Percentiles rank a stretch among this genome's conserved stretches.
Evolutionary conservation across 2,888 invertebrate species (phyloP).

Genomic region (Scrobipalpa costella): DNA sequence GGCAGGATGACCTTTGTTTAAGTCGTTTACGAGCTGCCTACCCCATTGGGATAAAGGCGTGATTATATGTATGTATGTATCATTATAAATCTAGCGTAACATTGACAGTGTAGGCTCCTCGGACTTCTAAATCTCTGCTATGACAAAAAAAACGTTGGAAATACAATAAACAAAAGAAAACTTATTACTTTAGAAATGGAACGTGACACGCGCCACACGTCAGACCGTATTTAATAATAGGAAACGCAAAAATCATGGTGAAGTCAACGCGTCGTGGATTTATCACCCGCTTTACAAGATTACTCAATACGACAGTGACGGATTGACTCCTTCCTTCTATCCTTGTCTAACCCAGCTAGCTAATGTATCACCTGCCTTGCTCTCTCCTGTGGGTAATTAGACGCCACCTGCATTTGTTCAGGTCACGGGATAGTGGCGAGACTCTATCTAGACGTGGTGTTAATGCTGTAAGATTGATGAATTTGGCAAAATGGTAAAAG

Average conservation of each 20-base stretch:
- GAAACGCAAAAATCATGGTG: slow-evolving; percentile 65
- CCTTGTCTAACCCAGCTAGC: slow-evolving; percentile 44
- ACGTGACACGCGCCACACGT: slow-evolving; percentile 51
- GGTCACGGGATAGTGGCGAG: slow-evolving; percentile 65
- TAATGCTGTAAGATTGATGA: slow-evolving; percentile 74
- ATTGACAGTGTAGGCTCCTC: neutral
- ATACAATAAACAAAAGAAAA: slow-evolving; percentile 14
- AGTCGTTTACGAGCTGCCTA: no score
- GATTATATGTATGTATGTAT: no score
- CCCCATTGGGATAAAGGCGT: no score
- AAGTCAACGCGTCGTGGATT: slow-evolving; percentile 63
- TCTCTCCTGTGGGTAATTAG: slow-evolving; percentile 64
- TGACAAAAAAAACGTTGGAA: neutral
- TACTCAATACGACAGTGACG: slow-evolving; percentile 75
- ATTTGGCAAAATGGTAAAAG: slow-evolving; percentile 29
- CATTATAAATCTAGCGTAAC: no score
- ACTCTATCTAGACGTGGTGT: slow-evolving; percentile 70
- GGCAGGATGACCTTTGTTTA: no score
- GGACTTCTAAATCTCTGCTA: neutral
- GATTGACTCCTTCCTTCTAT: slow-evolving; percentile 64
- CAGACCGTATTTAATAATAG: slow-evolving; percentile 59
- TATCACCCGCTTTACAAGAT: slow-evolving; percentile 75
- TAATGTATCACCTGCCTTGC: slow-evolving; percentile 42
- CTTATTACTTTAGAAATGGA: slow-evolving; percentile 41
- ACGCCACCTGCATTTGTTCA: slow-evolving; percentile 74